Evolutionary conservation across 2,888 invertebrate species (phyloP).

Genomic region (Rhorus exstirpatorius): DNA sequence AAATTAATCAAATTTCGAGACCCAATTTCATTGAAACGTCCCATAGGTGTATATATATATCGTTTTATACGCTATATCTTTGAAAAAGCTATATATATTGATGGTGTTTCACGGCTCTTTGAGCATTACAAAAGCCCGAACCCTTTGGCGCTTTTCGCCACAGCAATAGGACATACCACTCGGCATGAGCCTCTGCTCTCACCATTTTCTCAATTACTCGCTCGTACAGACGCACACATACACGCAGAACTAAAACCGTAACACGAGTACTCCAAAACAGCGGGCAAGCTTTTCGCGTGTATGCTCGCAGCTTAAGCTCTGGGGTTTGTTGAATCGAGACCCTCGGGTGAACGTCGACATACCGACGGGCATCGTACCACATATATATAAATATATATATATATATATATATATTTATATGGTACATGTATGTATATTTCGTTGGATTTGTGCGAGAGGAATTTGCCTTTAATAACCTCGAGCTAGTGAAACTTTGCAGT

Average conservation of each 20-base stretch:
- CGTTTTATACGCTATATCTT: neutral
- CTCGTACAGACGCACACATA: too few species aligned
- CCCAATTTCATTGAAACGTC: too few species aligned
- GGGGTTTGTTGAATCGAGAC: conserved; percentile 16
- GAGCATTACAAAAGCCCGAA: conserved; percentile 50
- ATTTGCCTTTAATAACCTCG: conserved; percentile 51
- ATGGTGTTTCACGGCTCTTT: conserved; percentile 53
- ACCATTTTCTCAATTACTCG: conserved; percentile 58
- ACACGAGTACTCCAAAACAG: conserved; percentile 17
- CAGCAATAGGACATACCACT: conserved; percentile 36
- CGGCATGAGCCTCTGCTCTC: conserved; percentile 23
- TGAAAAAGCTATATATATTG: neutral
- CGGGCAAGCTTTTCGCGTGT: neutral
- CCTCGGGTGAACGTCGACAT: conserved; percentile 7
- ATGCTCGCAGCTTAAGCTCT: conserved; percentile 18
- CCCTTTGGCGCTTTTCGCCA: conserved; percentile 42
- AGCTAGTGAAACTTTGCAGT: conserved; percentile 49
- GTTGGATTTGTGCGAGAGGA: neutral
- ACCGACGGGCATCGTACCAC: neutral
- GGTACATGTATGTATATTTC: neutral
- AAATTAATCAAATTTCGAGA: too few species aligned
- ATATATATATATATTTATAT: too few species aligned
- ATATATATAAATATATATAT: neutral
- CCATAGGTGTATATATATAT: neutral
- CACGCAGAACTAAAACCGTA: conserved; percentile 42